Evolutionary conservation across 1,140 invertebrate species (phyloP).

Genomic region (Diprion similis): DNA sequence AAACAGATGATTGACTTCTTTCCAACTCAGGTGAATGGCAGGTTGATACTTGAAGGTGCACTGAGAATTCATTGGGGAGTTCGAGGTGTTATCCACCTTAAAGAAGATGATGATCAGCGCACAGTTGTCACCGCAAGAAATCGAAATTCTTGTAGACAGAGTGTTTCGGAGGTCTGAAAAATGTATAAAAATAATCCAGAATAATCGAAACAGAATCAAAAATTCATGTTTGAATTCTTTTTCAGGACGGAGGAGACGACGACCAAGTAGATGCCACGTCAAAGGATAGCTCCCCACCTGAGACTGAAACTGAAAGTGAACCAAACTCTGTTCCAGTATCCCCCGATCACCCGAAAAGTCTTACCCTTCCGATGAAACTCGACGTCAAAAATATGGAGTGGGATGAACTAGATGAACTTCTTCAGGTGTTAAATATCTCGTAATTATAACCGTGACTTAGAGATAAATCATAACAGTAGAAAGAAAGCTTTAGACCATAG

Average conservation of each 20-base stretch:
- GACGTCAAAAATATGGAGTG: constrained; percentile 71
- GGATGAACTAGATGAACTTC: constrained; percentile 75
- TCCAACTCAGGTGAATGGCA: constrained; percentile 70
- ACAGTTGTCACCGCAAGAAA: constrained; percentile 75
- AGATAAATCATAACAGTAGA: background rate
- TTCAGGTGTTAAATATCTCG: constrained; percentile 60
- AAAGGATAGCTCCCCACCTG: constrained; percentile 37
- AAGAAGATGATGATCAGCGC: constrained; percentile 86
- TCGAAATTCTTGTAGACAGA: constrained; percentile 70
- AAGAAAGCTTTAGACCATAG: background rate
- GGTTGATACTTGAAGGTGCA: constrained; percentile 80
- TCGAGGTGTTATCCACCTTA: constrained; percentile 81
- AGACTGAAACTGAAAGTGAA: constrained; percentile 45
- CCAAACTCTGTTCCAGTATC: constrained; percentile 55
- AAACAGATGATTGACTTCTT: constrained; percentile 12
- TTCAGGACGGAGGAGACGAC: constrained; percentile 44
- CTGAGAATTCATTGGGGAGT: constrained; percentile 87
- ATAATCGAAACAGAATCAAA: background rate
- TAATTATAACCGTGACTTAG: constrained; percentile 5
- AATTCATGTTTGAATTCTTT: background rate
- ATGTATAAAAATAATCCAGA: constrained; percentile 12
- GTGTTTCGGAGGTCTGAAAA: constrained; percentile 48
- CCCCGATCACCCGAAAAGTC: constrained; percentile 64
- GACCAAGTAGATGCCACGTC: constrained; percentile 39
- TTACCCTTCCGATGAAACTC: constrained; percentile 73